These are phyloP conservation scores for Mayetiola destructor DNA, from an alignment of 2,888 invertebrate genomes.

Conservation along the genomic window DNA sequence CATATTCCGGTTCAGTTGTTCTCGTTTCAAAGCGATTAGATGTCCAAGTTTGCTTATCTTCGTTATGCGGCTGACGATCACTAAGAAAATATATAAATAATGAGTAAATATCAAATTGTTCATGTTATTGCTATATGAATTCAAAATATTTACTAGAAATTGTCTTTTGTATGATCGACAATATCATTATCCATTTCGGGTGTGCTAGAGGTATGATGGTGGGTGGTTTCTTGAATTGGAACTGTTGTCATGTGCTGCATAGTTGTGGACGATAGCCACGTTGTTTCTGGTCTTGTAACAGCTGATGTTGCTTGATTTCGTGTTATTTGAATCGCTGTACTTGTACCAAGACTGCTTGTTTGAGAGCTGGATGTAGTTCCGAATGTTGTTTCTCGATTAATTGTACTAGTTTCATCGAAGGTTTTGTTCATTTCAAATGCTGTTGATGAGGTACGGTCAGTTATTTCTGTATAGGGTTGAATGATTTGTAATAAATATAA, in stretches of 20 bases:
- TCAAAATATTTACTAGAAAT: background rate
- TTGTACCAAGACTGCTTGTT: constrained; percentile 22
- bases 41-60: background rate
- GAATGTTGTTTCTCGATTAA: constrained; percentile 21
- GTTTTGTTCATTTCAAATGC: constrained; percentile 37
- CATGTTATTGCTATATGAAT: background rate
- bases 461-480: constrained; percentile 22
- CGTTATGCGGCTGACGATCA: too few species aligned
- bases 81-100: background rate
- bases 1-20: constrained; percentile 19
- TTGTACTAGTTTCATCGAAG: constrained; percentile 27
- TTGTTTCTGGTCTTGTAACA: constrained; percentile 21
- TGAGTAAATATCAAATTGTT: too few species aligned
- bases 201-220: constrained; percentile 26
- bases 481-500: background rate
- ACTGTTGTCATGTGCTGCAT: constrained; percentile 28
- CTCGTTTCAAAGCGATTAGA: constrained; percentile 17
- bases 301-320: constrained; percentile 15
- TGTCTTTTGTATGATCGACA: background rate
- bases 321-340: constrained; percentile 19
- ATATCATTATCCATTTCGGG: constrained; percentile 20
- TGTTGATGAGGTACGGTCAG: constrained; percentile 36
- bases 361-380: constrained; percentile 25
- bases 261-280: constrained; percentile 23
- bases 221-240: constrained; percentile 30